These are phyloP conservation scores for Anhinga anhinga DNA, from an alignment of 2,113 vertebrate species.

Conservation along the genomic window DNA sequence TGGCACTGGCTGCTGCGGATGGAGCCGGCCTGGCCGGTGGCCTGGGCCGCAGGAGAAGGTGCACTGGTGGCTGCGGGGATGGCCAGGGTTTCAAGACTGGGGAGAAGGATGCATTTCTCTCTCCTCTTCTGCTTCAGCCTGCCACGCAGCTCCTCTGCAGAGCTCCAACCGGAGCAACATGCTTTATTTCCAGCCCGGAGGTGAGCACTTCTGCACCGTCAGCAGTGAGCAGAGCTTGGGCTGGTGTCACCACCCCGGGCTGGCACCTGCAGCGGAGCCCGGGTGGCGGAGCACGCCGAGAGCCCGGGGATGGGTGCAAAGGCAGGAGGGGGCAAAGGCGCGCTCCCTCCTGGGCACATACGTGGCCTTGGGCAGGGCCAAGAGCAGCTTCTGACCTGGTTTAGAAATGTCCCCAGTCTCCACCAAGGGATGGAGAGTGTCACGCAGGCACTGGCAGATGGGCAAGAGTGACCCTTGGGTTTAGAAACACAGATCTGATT, in stretches of 20 bases:
- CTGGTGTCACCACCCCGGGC: not conserved
- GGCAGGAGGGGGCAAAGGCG: not conserved
- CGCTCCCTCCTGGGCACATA: fast-evolving
- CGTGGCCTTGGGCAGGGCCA: not conserved
- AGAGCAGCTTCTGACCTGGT: not conserved
- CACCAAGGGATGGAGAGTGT: not conserved
- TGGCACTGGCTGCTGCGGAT: not conserved
- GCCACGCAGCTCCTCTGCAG: not conserved
- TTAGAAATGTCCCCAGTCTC: not conserved
- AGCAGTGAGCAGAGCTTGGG: not conserved
- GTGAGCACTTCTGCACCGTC: not conserved
- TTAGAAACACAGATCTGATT: not conserved
- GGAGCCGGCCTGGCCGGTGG: not conserved
- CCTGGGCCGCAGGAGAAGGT: not conserved
- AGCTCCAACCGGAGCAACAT: not conserved
- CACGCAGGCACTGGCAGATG: not conserved
- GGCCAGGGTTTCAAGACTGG: not conserved
- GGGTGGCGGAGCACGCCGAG: fast-evolving
- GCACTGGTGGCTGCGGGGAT: not conserved
- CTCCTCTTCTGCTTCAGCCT: not conserved
- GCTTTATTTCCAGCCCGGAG: not conserved
- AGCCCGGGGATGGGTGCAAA: not conserved
- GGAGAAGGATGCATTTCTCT: not conserved
- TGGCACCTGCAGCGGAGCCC: not conserved
- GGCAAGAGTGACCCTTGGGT: not conserved